Percentiles rank a stretch among this genome's conserved stretches.
Evolutionary conservation across 2,113 vertebrate species (phyloP).

Genomic region (human): DNA sequence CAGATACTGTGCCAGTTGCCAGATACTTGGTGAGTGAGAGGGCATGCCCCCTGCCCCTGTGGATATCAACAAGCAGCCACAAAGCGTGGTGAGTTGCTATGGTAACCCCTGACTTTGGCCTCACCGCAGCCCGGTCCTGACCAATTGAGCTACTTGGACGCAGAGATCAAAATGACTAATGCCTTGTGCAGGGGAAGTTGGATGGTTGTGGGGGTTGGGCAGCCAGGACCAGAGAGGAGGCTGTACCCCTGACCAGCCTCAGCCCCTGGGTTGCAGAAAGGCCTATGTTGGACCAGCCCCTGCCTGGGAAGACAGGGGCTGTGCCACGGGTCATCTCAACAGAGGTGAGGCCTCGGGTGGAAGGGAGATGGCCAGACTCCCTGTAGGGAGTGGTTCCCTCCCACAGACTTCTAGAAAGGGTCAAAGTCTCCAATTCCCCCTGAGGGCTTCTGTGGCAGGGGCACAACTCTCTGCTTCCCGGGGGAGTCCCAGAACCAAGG

Average conservation of each 20-base stretch:
- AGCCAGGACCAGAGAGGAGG: neutral
- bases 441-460: neutral
- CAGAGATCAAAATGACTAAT: neutral
- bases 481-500: neutral
- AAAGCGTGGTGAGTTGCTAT: neutral
- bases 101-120: neutral
- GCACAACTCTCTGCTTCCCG: too few species aligned
- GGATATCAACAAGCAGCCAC: neutral
- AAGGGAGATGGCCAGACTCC: neutral
- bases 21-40: neutral
- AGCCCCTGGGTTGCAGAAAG: neutral
- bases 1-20: neutral
- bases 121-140: neutral
- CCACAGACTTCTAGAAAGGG: neutral
- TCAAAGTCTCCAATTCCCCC: neutral
- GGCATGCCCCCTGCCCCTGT: neutral
- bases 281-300: neutral
- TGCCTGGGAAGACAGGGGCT: neutral
- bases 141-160: neutral
- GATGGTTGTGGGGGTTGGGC: neutral
- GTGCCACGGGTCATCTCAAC: neutral
- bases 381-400: neutral
- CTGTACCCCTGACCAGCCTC: neutral
- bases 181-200: neutral
- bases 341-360: neutral